Evolutionary conservation across 2,797 vertebrate genomes (phyloP).

Genomic region (Pangasius larnaudii): DNA sequence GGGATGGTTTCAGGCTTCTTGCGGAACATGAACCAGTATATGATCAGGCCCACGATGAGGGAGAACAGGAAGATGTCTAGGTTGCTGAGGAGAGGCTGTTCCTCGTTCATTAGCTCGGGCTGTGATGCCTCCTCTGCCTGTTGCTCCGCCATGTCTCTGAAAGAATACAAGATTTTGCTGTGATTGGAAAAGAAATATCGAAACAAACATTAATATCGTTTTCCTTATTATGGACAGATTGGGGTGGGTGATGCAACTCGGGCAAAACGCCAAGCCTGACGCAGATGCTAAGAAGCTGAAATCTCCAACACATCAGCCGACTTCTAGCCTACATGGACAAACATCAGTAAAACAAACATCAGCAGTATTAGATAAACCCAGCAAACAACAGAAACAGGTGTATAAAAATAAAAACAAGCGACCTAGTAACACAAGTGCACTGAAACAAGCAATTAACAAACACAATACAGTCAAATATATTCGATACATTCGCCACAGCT

Average conservation of each 20-base stretch:
- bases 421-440: not conserved
- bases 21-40: constrained; percentile 92
- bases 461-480: too few species aligned
- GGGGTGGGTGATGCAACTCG: not conserved
- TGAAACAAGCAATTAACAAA: not conserved
- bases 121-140: constrained; percentile 63
- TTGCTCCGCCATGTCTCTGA: constrained; percentile 72
- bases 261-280: not conserved
- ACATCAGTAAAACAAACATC: not conserved
- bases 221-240: not conserved
- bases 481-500: not conserved
- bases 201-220: not conserved
- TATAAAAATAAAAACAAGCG: not conserved
- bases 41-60: constrained; percentile 81
- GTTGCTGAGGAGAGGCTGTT: constrained; percentile 82
- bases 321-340: not conserved
- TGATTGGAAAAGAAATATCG: too few species aligned
- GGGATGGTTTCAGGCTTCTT: constrained; percentile 90
- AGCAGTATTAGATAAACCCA: not conserved
- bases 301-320: not conserved
- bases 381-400: not conserved
- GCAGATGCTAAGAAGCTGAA: not conserved
- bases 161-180: not conserved
- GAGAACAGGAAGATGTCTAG: constrained; percentile 89
- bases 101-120: constrained; percentile 68